Percentiles rank a stretch among this genome's conserved stretches.
Evolutionary conservation across 2,113 vertebrate genomes (phyloP).

Genomic region (Orycteropus afer): DNA sequence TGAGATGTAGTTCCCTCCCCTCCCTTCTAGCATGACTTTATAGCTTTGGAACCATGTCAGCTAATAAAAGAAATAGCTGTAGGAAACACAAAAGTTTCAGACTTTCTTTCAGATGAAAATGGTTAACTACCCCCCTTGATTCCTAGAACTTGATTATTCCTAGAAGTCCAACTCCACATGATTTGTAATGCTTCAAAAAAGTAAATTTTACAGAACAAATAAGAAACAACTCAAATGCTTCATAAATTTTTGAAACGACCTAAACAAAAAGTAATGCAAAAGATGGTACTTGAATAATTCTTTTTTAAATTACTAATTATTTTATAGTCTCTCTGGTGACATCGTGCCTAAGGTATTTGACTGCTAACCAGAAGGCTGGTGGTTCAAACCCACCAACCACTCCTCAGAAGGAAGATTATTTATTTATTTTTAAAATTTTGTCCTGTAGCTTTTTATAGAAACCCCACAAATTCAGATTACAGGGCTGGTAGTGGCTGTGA

Average conservation of each 20-base stretch:
- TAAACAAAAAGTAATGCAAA: neutral
- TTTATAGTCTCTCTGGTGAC: too few species aligned
- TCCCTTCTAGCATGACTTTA: neutral
- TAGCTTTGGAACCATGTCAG: neutral
- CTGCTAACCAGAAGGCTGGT: too few species aligned
- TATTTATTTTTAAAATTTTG: too few species aligned
- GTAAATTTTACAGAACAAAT: neutral
- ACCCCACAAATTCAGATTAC: neutral
- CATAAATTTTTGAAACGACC: neutral
- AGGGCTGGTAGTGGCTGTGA: neutral
- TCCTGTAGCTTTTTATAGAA: neutral
- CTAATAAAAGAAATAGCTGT: neutral
- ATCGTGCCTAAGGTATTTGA: too few species aligned
- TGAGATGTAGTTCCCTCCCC: neutral
- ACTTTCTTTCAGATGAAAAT: neutral
- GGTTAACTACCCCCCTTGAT: neutral
- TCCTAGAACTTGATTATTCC: neutral
- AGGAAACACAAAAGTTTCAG: neutral
- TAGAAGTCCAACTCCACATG: neutral
- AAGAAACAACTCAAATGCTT: neutral
- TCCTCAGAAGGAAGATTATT: too few species aligned
- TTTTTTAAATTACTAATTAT: slow-evolving; percentile 12
- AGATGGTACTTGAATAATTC: neutral
- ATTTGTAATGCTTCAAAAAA: neutral
- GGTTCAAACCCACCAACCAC: too few species aligned